Percentiles rank a stretch among this genome's conserved stretches.
Evolutionary conservation across 1,140 invertebrate genomes (phyloP).

Genomic region (Orius insidiosus): DNA sequence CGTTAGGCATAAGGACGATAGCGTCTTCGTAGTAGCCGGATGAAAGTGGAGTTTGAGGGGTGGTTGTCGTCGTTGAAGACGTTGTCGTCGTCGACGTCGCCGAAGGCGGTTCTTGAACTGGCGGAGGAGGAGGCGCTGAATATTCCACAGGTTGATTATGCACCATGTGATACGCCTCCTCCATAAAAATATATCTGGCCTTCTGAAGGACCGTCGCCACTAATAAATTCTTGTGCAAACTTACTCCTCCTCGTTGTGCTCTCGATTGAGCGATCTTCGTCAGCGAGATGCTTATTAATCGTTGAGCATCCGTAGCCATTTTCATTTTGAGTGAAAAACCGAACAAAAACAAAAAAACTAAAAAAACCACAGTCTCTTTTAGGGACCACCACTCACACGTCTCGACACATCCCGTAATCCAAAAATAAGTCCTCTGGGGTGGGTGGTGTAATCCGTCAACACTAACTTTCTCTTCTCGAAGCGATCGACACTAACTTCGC

Average conservation of each 20-base stretch:
- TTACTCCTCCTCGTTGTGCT: conserved; percentile 38
- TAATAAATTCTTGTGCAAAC: conserved; percentile 46
- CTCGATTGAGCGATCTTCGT: conserved; percentile 46
- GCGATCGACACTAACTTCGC: conserved; percentile 3
- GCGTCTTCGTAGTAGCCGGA: conserved; percentile 17
- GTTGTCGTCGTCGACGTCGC: conserved; percentile 6
- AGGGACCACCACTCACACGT: conserved; percentile 6
- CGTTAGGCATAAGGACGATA: too few species aligned
- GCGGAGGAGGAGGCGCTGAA: conserved; percentile 1
- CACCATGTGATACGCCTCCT: conserved; percentile 38
- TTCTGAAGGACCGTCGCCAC: conserved; percentile 49
- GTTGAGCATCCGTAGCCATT: conserved; percentile 41
- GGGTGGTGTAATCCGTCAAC: conserved; percentile 1
- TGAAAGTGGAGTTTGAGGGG: conserved; percentile 8
- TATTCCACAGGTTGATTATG: conserved; percentile 20
- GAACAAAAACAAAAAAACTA: conserved; percentile 10
- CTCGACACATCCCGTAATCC: conserved; percentile 1
- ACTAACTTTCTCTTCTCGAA: conserved; percentile 5
- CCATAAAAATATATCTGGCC: conserved; percentile 45
- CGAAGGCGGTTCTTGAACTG: conserved; percentile 2
- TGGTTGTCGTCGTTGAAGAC: conserved; percentile 9
- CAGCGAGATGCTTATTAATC: conserved; percentile 43
- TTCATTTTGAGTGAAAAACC: conserved; percentile 1
- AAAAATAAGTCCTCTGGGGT: conserved; percentile 1
- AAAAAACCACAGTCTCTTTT: conserved; percentile 8